Conservation (phyloP, 1,140 invertebrate genomes). For the Hypsibius dujardini region DNA sequence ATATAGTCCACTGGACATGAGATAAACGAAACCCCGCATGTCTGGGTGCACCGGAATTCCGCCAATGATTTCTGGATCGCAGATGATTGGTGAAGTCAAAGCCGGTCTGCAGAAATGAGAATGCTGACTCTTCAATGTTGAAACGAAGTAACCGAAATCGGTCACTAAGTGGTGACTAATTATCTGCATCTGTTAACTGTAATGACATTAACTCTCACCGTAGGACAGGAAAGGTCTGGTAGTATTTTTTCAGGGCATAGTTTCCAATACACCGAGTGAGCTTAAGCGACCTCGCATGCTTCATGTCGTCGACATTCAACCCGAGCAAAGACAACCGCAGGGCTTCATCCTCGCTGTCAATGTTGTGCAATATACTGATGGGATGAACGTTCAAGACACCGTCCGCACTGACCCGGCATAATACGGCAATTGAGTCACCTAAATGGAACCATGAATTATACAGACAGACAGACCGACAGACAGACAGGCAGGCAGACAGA, state of each 20-base stretch:
- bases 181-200: too few species aligned
- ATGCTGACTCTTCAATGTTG: too few species aligned
- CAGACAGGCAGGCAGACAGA: too few species aligned
- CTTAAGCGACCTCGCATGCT: not conserved
- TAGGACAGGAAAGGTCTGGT: not conserved
- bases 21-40: not conserved
- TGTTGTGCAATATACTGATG: constrained; percentile 1
- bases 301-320: not conserved
- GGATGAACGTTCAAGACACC: not conserved
- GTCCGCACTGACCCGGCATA: not conserved
- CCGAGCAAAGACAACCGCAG: constrained; percentile 1
- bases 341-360: constrained; percentile 14
- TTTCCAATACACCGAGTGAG: constrained; percentile 9
- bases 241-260: constrained; percentile 12
- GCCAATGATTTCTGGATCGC: constrained; percentile 14
- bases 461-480: too few species aligned
- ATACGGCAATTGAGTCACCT: constrained; percentile 5
- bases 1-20: constrained; percentile 12
- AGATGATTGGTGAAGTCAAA: not conserved
- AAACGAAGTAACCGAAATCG: too few species aligned
- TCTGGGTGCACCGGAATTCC: not conserved
- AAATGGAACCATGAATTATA: not conserved
- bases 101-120: not conserved
- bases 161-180: too few species aligned
- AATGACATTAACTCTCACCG: not conserved